Percentiles rank a stretch among this genome's conserved stretches.
phyloP scores from a whole-genome alignment of 2,888 invertebrate species.

The Melikaiella ostensackeni region DNA sequence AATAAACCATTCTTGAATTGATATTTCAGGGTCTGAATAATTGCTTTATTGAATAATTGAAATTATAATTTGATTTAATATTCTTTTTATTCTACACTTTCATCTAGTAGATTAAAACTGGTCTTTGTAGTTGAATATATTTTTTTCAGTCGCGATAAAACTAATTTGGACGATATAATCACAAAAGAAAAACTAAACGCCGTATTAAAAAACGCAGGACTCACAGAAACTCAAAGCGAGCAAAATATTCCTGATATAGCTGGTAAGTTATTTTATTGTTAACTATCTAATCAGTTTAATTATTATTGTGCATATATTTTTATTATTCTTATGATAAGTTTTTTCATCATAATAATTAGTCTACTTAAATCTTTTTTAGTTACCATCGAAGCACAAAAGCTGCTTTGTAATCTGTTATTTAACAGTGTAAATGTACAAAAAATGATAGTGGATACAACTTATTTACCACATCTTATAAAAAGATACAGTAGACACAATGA shows the following conservation, averaged over 20 bases:
- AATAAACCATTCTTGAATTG: conserved; percentile 53
- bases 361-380: conserved; percentile 70
- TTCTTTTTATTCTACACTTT: not conserved
- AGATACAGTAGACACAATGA: conserved; percentile 83
- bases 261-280: conserved; percentile 60
- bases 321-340: conserved; percentile 6
- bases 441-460: conserved; percentile 68
- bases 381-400: conserved; percentile 89
- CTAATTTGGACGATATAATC: conserved; percentile 83
- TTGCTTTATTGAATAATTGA: conserved; percentile 22
- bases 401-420: conserved; percentile 92
- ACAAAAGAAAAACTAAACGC: conserved; percentile 83
- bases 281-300: conserved; percentile 27
- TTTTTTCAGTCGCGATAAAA: conserved; percentile 87
- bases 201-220: conserved; percentile 84
- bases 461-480: conserved; percentile 81
- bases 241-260: conserved; percentile 75
- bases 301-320: conserved; percentile 36
- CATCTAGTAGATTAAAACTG: conserved; percentile 41
- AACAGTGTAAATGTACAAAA: conserved; percentile 84
- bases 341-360: conserved; percentile 1
- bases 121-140: not conserved
- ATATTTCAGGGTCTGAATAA: conserved; percentile 53
- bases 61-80: too few relatives aligned
- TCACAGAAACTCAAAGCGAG: conserved; percentile 77